A percentile compares a stretch with the other conserved stretches of the same genome.
Evolutionary conservation across 2,113 vertebrate species (phyloP).

Genomic region (Neofelis nebulosa): DNA sequence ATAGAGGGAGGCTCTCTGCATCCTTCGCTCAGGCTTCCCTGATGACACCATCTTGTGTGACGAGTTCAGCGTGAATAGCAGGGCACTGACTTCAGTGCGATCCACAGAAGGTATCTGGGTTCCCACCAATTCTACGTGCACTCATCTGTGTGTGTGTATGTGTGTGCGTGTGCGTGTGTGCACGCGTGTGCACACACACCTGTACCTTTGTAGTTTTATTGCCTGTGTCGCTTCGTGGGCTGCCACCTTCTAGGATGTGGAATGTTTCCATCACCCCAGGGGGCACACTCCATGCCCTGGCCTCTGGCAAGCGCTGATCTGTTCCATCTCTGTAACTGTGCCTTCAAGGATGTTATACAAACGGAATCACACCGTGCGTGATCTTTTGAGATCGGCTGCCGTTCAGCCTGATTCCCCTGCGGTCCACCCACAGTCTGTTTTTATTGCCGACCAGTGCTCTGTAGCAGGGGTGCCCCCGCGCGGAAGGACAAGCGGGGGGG

Average conservation of each 20-base stretch:
- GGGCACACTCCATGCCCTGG: no score
- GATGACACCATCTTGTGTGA: no score
- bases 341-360: background rate
- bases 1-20: background rate
- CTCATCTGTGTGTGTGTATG: rapidly evolving
- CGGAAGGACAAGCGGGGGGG: background rate
- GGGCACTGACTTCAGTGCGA: background rate
- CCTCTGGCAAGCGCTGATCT: background rate
- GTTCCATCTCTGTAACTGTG: background rate
- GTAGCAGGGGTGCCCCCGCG: no score
- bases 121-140: no score
- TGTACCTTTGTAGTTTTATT: background rate
- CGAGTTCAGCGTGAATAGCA: background rate
- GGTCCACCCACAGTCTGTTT: background rate
- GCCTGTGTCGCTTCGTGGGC: no score
- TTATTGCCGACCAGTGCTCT: background rate
- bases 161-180: rapidly evolving
- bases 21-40: background rate
- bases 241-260: no score
- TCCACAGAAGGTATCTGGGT: background rate
- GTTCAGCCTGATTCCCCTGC: background rate
- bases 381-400: background rate
- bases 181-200: rapidly evolving
- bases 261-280: background rate
- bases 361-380: rapidly evolving